These are phyloP conservation scores for Zeuzera pyrina DNA, from an alignment of 2,888 invertebrate species.

Conservation along the genomic window DNA sequence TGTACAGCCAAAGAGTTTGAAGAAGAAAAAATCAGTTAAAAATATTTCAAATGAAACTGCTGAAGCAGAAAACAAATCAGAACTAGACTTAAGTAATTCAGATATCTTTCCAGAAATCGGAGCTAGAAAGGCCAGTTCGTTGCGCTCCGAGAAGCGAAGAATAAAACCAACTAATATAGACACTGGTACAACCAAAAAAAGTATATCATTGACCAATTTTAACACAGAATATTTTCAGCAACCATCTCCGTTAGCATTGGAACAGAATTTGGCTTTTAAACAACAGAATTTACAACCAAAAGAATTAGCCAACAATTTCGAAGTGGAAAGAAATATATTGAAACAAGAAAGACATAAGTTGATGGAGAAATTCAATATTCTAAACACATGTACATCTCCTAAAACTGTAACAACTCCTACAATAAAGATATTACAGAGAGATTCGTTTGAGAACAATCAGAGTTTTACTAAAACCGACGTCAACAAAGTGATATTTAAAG, in stretches of 20 bases:
- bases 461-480: constrained; percentile 49
- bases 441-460: constrained; percentile 28
- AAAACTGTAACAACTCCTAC: constrained; percentile 33
- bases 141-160: constrained; percentile 45
- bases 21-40: constrained; percentile 40
- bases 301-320: constrained; percentile 41
- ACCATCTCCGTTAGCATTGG: constrained; percentile 33
- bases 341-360: constrained; percentile 58
- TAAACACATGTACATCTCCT: constrained; percentile 38
- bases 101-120: constrained; percentile 62
- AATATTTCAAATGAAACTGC: constrained; percentile 32
- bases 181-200: constrained; percentile 35
- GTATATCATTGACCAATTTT: constrained; percentile 48
- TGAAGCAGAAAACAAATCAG: constrained; percentile 36
- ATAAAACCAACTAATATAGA: constrained; percentile 71
- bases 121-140: constrained; percentile 44
- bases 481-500: constrained; percentile 56
- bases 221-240: constrained; percentile 47
- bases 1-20: constrained; percentile 39
- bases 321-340: constrained; percentile 51
- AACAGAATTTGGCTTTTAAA: constrained; percentile 54
- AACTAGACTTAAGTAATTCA: constrained; percentile 50
- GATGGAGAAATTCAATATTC: constrained; percentile 60
- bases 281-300: constrained; percentile 40
- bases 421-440: constrained; percentile 43